Base-by-base conservation (phyloP, 2,113 vertebrate species). In the Aythya baeri region DNA sequence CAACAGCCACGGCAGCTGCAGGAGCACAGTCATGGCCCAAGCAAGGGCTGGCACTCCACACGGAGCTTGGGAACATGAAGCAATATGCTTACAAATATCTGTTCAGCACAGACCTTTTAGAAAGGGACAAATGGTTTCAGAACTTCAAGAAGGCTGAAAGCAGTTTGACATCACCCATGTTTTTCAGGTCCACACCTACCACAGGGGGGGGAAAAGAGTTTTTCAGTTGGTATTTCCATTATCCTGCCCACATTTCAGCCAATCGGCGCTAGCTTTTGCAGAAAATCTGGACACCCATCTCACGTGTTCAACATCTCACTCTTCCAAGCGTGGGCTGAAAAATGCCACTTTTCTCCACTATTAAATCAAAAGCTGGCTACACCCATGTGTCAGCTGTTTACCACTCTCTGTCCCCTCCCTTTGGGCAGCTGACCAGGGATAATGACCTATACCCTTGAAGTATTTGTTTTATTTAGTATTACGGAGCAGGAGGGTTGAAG, bases 381-480 rank as follows among this genome's bases (percentile, higher is more conserved):
- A 79, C 58, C 81, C 34, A 27, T 72, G 44, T 62, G 70, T 89
- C 77, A 93, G 78, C 78, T 87, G 55, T 95, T 96, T 77, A 76
- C 78, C 20, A 52, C 27, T 31, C 32, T 94, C 66, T 49, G 16
- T 71, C 95, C 84, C 72, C 82, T 96, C 75, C 85, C 91, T 89
- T 65, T 87, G 54, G 81, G 62, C 81, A 95, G 77, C 54, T 87
- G 81, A 93, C 71, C 54, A 58, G 67, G 58, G 70, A 79, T 91
- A 88, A 92, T 89, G 86, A 89, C 67, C 66, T 93, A 70, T 70
- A 91, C 92, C 49, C 84, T 83, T 76, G 31, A 76, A 94, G 74
- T 44, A 91, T 87, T 91, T 91, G 61, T 95, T 94, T 93, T 97
- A 83, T 87, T 93, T 82, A 79, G 49, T 41, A 62, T 79, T 89